Conservation (phyloP, 1,140 invertebrate species). For the Zophobas morio region DNA sequence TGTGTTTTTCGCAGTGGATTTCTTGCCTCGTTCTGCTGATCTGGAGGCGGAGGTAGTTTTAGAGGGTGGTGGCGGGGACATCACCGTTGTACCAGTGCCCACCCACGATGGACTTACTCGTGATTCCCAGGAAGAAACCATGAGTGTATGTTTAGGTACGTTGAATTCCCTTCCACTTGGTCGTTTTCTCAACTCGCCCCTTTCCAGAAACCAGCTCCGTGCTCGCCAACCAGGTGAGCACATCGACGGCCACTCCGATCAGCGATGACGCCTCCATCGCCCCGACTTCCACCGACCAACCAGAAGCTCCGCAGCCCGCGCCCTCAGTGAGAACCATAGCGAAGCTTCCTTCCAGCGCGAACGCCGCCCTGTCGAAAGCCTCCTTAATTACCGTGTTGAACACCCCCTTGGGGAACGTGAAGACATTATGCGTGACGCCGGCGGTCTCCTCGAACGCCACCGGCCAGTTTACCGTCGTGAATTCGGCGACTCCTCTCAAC, state of each 20-base stretch:
- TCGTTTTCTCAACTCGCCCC: not conserved
- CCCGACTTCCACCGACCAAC: constrained; percentile 23
- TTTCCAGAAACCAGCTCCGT: constrained; percentile 56
- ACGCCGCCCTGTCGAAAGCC: constrained; percentile 58
- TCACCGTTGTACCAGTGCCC: constrained; percentile 38
- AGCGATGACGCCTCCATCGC: constrained; percentile 3
- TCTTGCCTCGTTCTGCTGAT: constrained; percentile 52
- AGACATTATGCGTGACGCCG: constrained; percentile 62
- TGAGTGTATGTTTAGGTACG: constrained; percentile 64
- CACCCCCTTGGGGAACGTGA: constrained; percentile 63
- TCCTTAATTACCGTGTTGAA: constrained; percentile 65
- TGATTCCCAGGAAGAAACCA: constrained; percentile 53
- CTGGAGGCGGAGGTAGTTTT: constrained; percentile 59
- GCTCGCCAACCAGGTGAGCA: constrained; percentile 57
- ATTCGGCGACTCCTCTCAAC: constrained; percentile 57
- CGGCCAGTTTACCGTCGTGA: constrained; percentile 62
- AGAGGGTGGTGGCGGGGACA: constrained; percentile 60
- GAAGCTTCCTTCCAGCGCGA: constrained; percentile 54
- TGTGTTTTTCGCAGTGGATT: not conserved
- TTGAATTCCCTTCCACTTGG: constrained; percentile 1
- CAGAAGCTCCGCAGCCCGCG: constrained; percentile 31
- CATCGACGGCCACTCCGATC: constrained; percentile 44
- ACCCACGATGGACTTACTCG: constrained; percentile 23
- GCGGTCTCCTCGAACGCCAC: constrained; percentile 58
- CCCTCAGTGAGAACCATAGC: constrained; percentile 54